Evolutionary conservation across 2,888 invertebrate species (phyloP), one percentile per base, ranked within the genome.

Genomic region (Spodoptera picta): DNA sequence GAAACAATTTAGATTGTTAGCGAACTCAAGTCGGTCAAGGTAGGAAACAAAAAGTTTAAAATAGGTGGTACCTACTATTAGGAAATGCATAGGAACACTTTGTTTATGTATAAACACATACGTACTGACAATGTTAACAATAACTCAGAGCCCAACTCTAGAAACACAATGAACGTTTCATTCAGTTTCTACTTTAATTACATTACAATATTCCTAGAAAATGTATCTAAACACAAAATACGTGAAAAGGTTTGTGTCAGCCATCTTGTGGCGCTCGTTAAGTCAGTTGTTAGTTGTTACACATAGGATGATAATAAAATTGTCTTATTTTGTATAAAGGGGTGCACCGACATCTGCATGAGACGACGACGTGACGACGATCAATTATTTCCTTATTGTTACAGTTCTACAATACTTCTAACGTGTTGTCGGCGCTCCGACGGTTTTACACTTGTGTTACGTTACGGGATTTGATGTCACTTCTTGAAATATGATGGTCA

Each of bases 381-480:
- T 93, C 93, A 92, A 93, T 94, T 94, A 93, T 90, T 83, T 81
- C 81, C 75, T 5, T 36, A 90, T 93, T 94, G 93, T 93, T 75
- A 79, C 81, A 84, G 69, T 68, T 69, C 83, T 83, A 91, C 90
- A 92, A 90, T 88, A 85, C 85, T 79, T 82, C 84, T 88, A 86
- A 86, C 88, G 86, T 85, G 87, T 90, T 88, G 88, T 83, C 89
- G 81, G 81, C 85, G 79, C 85, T 90, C 88, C 88, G 89, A 88
- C 79, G 83, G 84, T 77, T 60, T 60, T 64, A 55, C 43, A 9
- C 23, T 69, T 65, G 77, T 58, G 41, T 42, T 68, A 70, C 71
- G 73, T 49, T 64, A 55, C 0, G 57, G 23, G 0, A 51, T 36
- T 44, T 70, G 54, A 77, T 62, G 65, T 73, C 60, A 60, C 47